These are phyloP conservation scores for Samia ricini DNA, from an alignment of 1,140 invertebrate species.

Conservation along the genomic window DNA sequence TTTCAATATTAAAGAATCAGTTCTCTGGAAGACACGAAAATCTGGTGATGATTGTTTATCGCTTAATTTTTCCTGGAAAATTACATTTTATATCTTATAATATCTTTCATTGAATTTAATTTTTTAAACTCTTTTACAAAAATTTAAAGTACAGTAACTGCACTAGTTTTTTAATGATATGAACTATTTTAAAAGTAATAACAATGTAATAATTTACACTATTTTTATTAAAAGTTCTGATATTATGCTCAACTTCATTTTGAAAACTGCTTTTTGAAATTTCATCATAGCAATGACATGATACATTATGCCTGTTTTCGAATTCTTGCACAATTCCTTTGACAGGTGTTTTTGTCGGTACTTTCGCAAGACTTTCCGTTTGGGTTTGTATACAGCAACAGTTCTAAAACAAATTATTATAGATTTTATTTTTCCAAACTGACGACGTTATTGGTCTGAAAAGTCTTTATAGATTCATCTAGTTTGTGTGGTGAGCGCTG, in stretches of 20 bases:
- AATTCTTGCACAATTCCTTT: conserved; percentile 1
- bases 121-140: too few species aligned
- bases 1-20: not conserved
- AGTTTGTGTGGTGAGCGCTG: too few species aligned
- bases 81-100: not conserved
- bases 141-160: too few species aligned
- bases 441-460: too few species aligned
- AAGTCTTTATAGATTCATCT: too few species aligned
- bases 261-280: conserved; percentile 8
- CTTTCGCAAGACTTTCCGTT: not conserved
- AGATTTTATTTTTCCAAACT: too few species aligned
- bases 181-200: not conserved
- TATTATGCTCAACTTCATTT: not conserved
- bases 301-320: conserved; percentile 15
- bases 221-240: not conserved
- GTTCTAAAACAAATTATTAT: too few species aligned
- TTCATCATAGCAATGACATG: conserved; percentile 17
- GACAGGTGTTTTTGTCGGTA: not conserved
- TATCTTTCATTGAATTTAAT: too few species aligned
- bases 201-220: not conserved
- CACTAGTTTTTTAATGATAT: too few species aligned
- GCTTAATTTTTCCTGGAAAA: not conserved
- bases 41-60: not conserved
- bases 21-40: not conserved
- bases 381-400: not conserved